Conservation (phyloP, 2,113 vertebrate species). For the Dicrurus megarhynchus region DNA sequence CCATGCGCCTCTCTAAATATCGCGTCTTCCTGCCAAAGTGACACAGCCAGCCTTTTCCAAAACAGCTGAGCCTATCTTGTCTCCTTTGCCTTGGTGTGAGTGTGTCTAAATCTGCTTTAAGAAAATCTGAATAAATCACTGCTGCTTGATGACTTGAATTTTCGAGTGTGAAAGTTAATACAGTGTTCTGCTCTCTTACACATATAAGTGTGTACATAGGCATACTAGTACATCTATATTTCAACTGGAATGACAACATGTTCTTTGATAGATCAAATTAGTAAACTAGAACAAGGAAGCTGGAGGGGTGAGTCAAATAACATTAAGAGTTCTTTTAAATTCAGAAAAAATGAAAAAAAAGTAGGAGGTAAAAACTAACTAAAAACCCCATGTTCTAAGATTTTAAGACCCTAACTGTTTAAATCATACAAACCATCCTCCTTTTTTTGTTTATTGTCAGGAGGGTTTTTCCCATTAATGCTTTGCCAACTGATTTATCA, state of each 20-base stretch:
- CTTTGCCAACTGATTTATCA: background rate
- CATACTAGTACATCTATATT: background rate
- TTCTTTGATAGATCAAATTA: background rate
- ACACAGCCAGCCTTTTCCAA: background rate
- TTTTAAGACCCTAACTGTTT: background rate
- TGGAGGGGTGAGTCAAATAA: background rate
- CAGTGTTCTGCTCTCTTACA: background rate
- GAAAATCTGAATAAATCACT: background rate
- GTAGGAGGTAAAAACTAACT: background rate
- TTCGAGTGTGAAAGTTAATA: background rate
- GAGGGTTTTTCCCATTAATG: background rate
- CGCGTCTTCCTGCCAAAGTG: background rate
- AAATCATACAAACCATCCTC: background rate
- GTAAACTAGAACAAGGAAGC: background rate
- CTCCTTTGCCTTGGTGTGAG: background rate
- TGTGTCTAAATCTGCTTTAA: background rate
- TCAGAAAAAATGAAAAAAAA: background rate
- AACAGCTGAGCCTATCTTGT: background rate
- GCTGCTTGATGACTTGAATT: background rate
- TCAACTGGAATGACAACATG: background rate
- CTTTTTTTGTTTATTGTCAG: background rate
- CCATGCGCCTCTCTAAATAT: background rate
- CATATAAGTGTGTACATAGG: fast-evolving
- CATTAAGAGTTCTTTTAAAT: background rate
- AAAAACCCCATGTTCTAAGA: background rate